Conservation (phyloP, 2,888 invertebrate species). For the Harpagoxenus sublaevis region DNA sequence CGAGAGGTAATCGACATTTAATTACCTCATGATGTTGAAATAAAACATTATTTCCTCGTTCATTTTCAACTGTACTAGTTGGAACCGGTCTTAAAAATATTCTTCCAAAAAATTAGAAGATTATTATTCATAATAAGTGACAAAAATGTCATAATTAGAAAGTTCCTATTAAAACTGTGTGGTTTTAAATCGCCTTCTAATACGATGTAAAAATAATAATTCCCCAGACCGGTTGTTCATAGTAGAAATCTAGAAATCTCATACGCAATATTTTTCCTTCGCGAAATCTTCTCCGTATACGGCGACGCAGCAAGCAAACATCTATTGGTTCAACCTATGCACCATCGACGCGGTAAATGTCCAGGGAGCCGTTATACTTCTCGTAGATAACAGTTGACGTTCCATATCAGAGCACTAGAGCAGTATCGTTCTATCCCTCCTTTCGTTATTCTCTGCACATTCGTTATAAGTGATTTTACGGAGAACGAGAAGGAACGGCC, state of each 20-base stretch:
- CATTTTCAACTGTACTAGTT: background rate
- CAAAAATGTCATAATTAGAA: conserved; percentile 18
- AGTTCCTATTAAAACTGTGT: background rate
- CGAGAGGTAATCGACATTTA: background rate
- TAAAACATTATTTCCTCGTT: background rate
- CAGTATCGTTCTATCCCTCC: background rate
- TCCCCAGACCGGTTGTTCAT: background rate
- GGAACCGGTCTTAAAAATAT: background rate
- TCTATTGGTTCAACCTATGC: conserved; percentile 30
- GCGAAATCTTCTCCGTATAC: background rate
- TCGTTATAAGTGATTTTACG: conserved; percentile 21
- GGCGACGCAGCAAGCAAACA: background rate
- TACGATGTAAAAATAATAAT: conserved; percentile 5
- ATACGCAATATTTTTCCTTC: background rate
- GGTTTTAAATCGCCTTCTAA: conserved; percentile 4
- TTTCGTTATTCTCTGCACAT: background rate
- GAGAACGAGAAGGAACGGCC: background rate
- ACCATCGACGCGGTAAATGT: conserved; percentile 6
- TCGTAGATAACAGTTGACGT: conserved; percentile 45
- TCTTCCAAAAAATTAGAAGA: background rate
- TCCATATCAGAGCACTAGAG: background rate
- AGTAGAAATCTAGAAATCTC: conserved; percentile 9
- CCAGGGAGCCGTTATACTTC: conserved; percentile 42
- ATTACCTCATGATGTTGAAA: background rate
- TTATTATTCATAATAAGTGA: background rate